Evolutionary conservation across 2,113 vertebrate genomes (phyloP), one percentile per base, ranked within the genome.

Genomic region (Alosa alosa): DNA sequence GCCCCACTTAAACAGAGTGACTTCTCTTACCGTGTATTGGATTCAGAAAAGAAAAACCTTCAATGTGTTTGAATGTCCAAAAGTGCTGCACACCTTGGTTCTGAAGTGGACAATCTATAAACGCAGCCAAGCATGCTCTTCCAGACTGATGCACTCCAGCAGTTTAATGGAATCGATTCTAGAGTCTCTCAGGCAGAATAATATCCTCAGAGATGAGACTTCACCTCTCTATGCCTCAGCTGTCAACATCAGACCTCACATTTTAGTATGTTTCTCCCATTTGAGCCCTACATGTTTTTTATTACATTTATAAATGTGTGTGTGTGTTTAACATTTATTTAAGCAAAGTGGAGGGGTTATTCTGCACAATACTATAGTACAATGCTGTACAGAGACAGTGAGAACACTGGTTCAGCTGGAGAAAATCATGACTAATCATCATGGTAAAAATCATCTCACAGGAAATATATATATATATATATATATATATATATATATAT

Each of bases 121-220:
- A 57, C 81, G 60, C 31, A 55, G 49, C 31, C 9, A 85, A 52
- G 49, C 31, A 5, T 78, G 36, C 72, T 39, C 72, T 44, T 81
- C 45, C 18, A 52, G 68, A 36, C 72, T 90, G 82, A 89, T 89
- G 82, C 86, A 89, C 52, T 86, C 18, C 87, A 89, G 88, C 88
- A 89, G 88, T 83, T 82, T 90, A 91, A 91, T 91, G 87, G 86
- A 82, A 88, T 86, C 17, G 83, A 89, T 83, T n/a, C 81, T 45
- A 78, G 75, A 82, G 18, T 25, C 44, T 6, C 6, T 88, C 86
- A 86, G 81, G 84, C 88, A 87, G 89, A 89, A 90, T 86, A 87
- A 88, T 83, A 25, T 81, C 82, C 46, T 72, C 55, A 83, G 86
- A 87, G 39, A 84, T 55, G 36, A 44, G 25, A 49, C 1, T 87